Evolutionary conservation across 2,113 vertebrate genomes (phyloP), one percentile per base, ranked within the genome.

Genomic region (Sciurus niger): DNA sequence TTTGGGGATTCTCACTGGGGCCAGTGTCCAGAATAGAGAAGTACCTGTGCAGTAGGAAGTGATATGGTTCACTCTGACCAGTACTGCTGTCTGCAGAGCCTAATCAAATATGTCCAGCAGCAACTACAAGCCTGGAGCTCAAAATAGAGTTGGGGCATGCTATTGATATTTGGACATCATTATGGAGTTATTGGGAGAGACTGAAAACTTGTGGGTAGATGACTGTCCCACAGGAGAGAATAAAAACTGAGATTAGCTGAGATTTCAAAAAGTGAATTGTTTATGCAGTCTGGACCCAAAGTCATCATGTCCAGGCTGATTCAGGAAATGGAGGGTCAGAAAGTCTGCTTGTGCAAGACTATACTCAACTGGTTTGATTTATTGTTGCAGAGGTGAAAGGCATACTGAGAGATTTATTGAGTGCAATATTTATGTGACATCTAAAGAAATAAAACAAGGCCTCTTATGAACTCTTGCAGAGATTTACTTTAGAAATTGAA

Each of bases 341-440:
- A 90, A 28, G 89, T 73, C 91, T 77, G 40, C 78, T 84, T 82
- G 32, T 20, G 34, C 16, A 90, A 89, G 76, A 20, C 58, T 17
- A 1, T 76, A n/a, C 53, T 74, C 87, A 94, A 91, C 72, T n/a
- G 67, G 51, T 18, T 90, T 96, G 85, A 90, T 72, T 18, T 63
- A 84, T 85, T 60, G 60, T 48, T 72, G 51, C 67, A 78, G 67
- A 91, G 43, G 60, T 32, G 58, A 48, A 53, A 95, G 67, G 93
- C 25, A 77, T 73, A 95, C 67, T 55, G 46, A 70, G 46, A 94
- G 43, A 90, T 96, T 87, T 80, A 88, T 55, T 22, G 28, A 88
- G 60, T 89, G 60, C 30, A 88, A 16, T 95, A 93, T 90, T 94
- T 94, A 84, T 43, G 82, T 68, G 70, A 90, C 90, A 92, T 70